Evolutionary conservation across 2,888 invertebrate genomes (phyloP).

Genomic region (Drepana falcataria): DNA sequence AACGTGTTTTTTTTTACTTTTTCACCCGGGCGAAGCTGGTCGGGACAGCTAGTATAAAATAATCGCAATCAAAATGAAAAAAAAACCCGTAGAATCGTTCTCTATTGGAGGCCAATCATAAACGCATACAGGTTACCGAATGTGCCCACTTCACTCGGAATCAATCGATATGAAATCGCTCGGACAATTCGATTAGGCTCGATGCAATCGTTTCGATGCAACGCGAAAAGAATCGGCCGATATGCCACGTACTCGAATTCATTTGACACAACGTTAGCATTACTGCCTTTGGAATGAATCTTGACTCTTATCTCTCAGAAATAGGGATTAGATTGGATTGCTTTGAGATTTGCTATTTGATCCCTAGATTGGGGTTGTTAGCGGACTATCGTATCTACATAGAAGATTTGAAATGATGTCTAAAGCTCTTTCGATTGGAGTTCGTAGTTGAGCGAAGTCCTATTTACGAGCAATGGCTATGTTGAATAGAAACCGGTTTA

Average conservation of each 20-base stretch:
- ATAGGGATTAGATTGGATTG: not conserved
- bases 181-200: slow-evolving; percentile 25
- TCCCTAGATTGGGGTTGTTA: not conserved
- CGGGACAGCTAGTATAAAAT: too few relatives aligned
- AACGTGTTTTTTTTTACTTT: too few relatives aligned
- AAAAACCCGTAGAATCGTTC: too few relatives aligned
- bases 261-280: slow-evolving; percentile 4
- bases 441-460: not conserved
- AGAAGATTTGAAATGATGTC: not conserved
- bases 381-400: not conserved
- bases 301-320: not conserved
- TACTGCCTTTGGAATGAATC: not conserved
- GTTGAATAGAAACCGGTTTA: too few relatives aligned
- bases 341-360: not conserved
- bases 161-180: slow-evolving; percentile 19
- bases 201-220: slow-evolving; percentile 19
- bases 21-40: too few relatives aligned
- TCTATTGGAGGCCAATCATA: too few relatives aligned
- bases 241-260: slow-evolving; percentile 20
- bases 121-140: not conserved
- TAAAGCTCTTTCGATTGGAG: not conserved
- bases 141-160: slow-evolving; percentile 4
- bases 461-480: not conserved
- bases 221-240: slow-evolving; percentile 21
- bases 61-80: too few relatives aligned